phyloP scores from a whole-genome alignment of 2,113 vertebrate genomes.

The Rutilus rutilus region DNA sequence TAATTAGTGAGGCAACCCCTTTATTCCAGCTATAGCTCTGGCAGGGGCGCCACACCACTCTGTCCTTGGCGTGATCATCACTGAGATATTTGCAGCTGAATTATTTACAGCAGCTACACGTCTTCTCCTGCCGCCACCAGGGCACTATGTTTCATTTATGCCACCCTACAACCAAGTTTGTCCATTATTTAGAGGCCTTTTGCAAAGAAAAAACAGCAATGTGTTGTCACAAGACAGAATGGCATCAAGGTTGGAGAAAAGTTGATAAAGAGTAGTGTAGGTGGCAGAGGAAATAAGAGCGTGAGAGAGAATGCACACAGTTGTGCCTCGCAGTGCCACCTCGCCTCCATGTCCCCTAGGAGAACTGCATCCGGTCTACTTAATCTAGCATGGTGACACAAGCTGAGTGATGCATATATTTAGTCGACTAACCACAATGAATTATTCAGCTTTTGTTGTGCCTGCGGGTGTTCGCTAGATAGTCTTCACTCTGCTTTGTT shows the following conservation, averaged over 20 bases:
- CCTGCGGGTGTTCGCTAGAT: slow-evolving; percentile 64
- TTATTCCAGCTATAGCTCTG: slow-evolving; percentile 32
- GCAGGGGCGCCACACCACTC: slow-evolving; percentile 61
- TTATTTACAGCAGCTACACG: slow-evolving; percentile 76
- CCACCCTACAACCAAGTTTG: slow-evolving; percentile 69
- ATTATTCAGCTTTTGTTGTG: slow-evolving; percentile 83
- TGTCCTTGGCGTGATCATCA: slow-evolving; percentile 67
- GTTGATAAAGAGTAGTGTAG: slow-evolving; percentile 73
- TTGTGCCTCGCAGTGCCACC: slow-evolving; percentile 75
- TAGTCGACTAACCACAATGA: slow-evolving; percentile 72
- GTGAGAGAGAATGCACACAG: slow-evolving; percentile 74
- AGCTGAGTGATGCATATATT: slow-evolving; percentile 74
- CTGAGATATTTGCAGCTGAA: slow-evolving; percentile 74
- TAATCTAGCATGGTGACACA: slow-evolving; percentile 71
- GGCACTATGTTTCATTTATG: slow-evolving; percentile 88
- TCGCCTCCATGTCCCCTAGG: slow-evolving; percentile 74
- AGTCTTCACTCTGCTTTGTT: slow-evolving; percentile 47
- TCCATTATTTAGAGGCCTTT: slow-evolving; percentile 86
- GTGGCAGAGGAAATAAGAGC: slow-evolving; percentile 62
- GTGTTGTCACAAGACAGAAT: slow-evolving; percentile 81
- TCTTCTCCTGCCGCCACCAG: slow-evolving; percentile 65
- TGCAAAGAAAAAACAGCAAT: slow-evolving; percentile 75
- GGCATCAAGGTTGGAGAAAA: slow-evolving; percentile 71
- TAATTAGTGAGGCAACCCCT: slow-evolving; percentile 33
- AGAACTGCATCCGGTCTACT: slow-evolving; percentile 67